Percentiles rank a stretch among this genome's conserved stretches.
Evolutionary conservation across 2,113 vertebrate genomes (phyloP).

Genomic region (Ranitomeya variabilis): DNA sequence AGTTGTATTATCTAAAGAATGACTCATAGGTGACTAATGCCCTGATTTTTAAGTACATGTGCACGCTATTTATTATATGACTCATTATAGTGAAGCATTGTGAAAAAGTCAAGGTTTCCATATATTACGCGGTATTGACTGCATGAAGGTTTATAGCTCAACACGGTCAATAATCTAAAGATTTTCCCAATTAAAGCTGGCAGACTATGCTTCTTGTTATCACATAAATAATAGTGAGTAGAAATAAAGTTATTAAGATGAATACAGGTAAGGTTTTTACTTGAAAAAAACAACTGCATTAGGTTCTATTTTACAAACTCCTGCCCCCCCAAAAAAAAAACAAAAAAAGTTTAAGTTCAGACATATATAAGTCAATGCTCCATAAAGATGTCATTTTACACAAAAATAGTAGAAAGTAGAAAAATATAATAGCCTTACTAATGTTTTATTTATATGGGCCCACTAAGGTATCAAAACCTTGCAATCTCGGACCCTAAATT

Average conservation of each 20-base stretch:
- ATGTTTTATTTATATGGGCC: no score
- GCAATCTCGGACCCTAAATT: no score
- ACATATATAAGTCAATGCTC: no score
- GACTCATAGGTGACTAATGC: background rate
- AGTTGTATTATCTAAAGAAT: background rate
- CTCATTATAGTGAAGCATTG: slow-evolving; percentile 7
- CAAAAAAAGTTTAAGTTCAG: no score
- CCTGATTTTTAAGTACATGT: background rate
- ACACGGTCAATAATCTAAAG: background rate
- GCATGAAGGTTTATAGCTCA: background rate
- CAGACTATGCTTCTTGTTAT: background rate
- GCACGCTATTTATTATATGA: background rate
- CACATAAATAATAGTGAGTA: background rate
- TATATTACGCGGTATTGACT: background rate
- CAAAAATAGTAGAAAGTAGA: no score
- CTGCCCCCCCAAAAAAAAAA: no score
- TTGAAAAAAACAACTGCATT: no score
- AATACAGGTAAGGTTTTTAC: no score
- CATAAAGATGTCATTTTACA: no score
- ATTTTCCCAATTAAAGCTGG: background rate
- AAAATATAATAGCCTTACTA: no score
- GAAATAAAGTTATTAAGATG: background rate
- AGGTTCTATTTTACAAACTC: no score
- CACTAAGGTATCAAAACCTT: no score
- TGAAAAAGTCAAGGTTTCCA: background rate